Evolutionary conservation across 1,140 invertebrate genomes (phyloP), one percentile per base, ranked within the genome.

Genomic region (Sinella curviseta): DNA sequence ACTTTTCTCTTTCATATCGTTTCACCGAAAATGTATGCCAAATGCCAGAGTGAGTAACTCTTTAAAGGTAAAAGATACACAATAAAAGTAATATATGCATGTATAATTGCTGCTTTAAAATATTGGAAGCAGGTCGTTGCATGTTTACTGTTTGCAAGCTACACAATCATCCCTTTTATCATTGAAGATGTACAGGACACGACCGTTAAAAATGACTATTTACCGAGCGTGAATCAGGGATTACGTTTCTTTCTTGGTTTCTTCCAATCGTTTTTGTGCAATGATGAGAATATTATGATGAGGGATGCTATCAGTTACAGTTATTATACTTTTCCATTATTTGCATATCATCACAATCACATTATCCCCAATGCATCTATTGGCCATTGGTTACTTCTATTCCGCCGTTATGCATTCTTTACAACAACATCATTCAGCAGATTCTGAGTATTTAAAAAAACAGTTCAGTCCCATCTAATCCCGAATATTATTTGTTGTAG

Each of bases 1-100:
- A 48, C 39, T 20, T 48, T 48, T 48, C 39, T 8, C 20, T 8
- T 8, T 48, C 8, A 8, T 12, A 48, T 20, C 39, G 8, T 60
- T 60, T n/a, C 57, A 3, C 57, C 14, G 24, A 60, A 60, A 60
- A 60, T 60, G 57, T 60, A 26, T 60, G 57, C 57, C 57, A 60
- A 60, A 60, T 60, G 57, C 14, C 12, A 60, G 39, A 48, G 39
- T 8, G 39, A 48, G 39, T 4, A 8, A 48, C 39, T 8, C 39
- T n/a, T n/a, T n/a, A n/a, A n/a, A n/a, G n/a, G n/a, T n/a, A n/a
- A n/a, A n/a, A n/a, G n/a, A n/a, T n/a, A n/a, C n/a, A n/a, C n/a
- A n/a, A n/a, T n/a, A n/a, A n/a, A n/a, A n/a, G n/a, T n/a, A n/a
- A 48, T 4, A 48, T 48, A 48, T 48, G 39, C 39, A 48, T 48